Conservation (phyloP, 2,797 vertebrate species). For the Vultur gryphus region DNA sequence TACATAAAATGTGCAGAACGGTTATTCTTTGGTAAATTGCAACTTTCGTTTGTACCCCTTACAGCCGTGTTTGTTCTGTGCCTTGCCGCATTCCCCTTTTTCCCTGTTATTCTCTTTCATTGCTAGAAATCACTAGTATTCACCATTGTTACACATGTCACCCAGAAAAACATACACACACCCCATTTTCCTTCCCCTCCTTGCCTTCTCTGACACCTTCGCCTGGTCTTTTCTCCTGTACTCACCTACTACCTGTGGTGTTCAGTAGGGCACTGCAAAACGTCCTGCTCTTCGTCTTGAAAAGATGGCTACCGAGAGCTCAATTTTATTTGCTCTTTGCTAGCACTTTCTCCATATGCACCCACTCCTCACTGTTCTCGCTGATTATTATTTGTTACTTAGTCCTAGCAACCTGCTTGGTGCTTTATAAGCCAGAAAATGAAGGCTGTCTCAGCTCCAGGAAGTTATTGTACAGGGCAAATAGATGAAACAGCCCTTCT, state of each 20-base stretch:
- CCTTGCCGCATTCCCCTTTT: neutral
- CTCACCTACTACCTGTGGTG: neutral
- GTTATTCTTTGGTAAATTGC: constrained; percentile 58
- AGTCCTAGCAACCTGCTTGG: neutral
- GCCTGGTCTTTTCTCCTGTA: neutral
- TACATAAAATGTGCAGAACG: constrained; percentile 59
- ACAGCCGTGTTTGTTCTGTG: constrained; percentile 29
- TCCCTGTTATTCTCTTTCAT: neutral
- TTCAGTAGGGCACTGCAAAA: neutral
- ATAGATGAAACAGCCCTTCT: neutral
- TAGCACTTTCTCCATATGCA: neutral
- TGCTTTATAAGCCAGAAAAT: neutral
- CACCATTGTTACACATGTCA: neutral
- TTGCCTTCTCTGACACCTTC: neutral
- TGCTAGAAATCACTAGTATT: constrained; percentile 1
- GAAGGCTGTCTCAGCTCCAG: neutral
- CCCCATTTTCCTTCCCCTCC: neutral
- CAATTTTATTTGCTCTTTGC: neutral
- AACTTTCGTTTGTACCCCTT: constrained; percentile 31
- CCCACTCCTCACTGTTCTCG: neutral
- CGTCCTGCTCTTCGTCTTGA: neutral
- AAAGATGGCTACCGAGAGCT: neutral
- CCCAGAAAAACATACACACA: neutral
- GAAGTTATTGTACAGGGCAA: neutral
- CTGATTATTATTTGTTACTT: neutral